Conservation (phyloP, 2,113 vertebrate genomes). For the Oplegnathus fasciatus region DNA sequence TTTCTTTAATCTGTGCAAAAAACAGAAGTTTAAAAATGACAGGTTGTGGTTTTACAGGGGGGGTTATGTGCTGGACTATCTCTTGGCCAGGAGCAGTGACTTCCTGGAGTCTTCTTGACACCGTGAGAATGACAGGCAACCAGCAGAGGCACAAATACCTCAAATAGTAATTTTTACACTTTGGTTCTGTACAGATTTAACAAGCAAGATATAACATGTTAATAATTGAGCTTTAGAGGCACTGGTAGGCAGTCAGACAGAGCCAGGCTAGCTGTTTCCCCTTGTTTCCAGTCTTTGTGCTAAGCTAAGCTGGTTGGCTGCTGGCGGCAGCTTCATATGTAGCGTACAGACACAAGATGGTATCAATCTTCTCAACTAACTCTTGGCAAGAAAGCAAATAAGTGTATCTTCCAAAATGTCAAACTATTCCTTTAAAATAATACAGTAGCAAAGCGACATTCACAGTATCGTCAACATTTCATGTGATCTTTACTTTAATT, state of each 20-base stretch:
- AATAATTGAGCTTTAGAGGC: too few relatives aligned
- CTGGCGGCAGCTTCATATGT: background rate
- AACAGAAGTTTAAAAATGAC: background rate
- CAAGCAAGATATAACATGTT: too few relatives aligned
- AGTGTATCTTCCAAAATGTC: background rate
- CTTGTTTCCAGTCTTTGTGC: constrained; percentile 1
- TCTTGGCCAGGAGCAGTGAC: too few relatives aligned
- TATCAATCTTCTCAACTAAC: background rate
- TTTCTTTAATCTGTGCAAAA: background rate
- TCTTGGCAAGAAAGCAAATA: constrained; percentile 4
- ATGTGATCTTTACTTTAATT: background rate
- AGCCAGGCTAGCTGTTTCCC: background rate
- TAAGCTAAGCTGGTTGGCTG: background rate
- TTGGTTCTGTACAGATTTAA: too few relatives aligned
- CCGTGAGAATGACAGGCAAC: too few relatives aligned
- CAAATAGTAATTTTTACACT: too few relatives aligned
- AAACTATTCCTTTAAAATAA: background rate
- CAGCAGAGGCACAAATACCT: too few relatives aligned
- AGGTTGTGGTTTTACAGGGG: background rate
- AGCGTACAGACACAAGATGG: background rate
- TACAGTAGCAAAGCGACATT: background rate
- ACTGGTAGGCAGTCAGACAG: too few relatives aligned
- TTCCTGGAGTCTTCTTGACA: too few relatives aligned
- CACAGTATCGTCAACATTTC: background rate
- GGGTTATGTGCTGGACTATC: too few relatives aligned